Evolutionary conservation across 2,797 vertebrate species (phyloP), one percentile per base, ranked within the genome.

Genomic region (Scyliorhinus canicula): DNA sequence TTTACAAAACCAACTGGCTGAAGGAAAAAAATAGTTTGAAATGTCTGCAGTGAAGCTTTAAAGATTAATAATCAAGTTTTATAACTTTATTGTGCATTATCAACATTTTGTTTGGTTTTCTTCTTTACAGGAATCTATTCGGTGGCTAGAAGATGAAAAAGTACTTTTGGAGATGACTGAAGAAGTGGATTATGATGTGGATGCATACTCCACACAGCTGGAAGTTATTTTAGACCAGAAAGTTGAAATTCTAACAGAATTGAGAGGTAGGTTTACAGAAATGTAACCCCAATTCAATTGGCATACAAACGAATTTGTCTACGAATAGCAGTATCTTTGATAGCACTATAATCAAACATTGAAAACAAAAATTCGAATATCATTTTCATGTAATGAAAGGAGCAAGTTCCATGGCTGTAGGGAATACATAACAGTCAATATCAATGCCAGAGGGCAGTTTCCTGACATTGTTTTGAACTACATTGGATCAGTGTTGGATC

Each of bases 151-250:
- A 96, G 98, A 98, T 84, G 99, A 99, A 97, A 99, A 99, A 96
- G 97, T 98, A 12, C 98, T 99, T 50, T 95, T 99, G 95, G 98
- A 99, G 95, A 99, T 99, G 99, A 98, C 99, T 0, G 99, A 99
- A 97, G 99, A 99, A 97, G 99, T 99, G 12, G 99, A 99, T 96
- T 99, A 99, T 86, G 99, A 99, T 86, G 99, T 99, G 1, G 99
- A 99, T 95, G 98, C 98, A 0, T 99, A 98, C 0, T 98, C 99
- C 95, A 99, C 98, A 55, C 98, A 99, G 95, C 98, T 99, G 79
- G 98, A 99, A 96, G 98, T 98, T 95, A 99, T 99, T 97, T 97
- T 99, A 96, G 98, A 99, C 93, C 99, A 99, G 96, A 99, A 99
- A 97, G 99, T 99, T 93, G 98, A 99, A 93, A 98, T 99, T 97